A percentile compares a stretch with the other conserved stretches of the same genome.
phyloP scores from a whole-genome alignment of 2,113 vertebrate genomes.

The Corapipo altera region DNA sequence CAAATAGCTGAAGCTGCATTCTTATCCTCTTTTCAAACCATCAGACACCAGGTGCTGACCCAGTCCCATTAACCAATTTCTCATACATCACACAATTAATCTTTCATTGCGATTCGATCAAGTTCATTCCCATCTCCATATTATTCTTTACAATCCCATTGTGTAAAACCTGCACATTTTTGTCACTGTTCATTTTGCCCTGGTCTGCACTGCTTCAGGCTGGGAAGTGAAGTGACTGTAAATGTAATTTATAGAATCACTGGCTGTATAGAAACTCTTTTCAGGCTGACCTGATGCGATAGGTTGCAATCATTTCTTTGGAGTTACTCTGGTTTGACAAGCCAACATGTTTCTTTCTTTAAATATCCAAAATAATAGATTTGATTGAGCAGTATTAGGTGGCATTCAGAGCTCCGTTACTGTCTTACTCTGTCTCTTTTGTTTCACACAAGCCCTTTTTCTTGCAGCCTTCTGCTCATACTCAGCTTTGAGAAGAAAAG shows the following conservation, averaged over 20 bases:
- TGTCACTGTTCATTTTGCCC: constrained; percentile 52
- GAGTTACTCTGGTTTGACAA: constrained; percentile 27
- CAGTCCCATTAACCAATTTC: constrained; percentile 72
- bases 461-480: not conserved
- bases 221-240: constrained; percentile 48
- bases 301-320: not conserved
- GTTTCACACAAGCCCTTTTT: constrained; percentile 2
- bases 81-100: constrained; percentile 73
- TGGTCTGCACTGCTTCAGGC: not conserved
- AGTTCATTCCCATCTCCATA: constrained; percentile 53
- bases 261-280: constrained; percentile 13
- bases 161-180: constrained; percentile 47
- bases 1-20: constrained; percentile 69
- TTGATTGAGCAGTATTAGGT: constrained; percentile 40
- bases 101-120: constrained; percentile 62
- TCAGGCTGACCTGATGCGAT: constrained; percentile 16
- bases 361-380: constrained; percentile 57
- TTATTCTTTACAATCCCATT: constrained; percentile 55
- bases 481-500: not conserved
- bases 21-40: constrained; percentile 67
- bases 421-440: constrained; percentile 15
- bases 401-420: not conserved
- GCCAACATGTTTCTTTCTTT: constrained; percentile 30
- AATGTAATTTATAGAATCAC: constrained; percentile 53
- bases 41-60: constrained; percentile 68